These are phyloP conservation scores for Gallinago undulata DNA, from an alignment of 2,113 vertebrate species.

Conservation along the genomic window DNA sequence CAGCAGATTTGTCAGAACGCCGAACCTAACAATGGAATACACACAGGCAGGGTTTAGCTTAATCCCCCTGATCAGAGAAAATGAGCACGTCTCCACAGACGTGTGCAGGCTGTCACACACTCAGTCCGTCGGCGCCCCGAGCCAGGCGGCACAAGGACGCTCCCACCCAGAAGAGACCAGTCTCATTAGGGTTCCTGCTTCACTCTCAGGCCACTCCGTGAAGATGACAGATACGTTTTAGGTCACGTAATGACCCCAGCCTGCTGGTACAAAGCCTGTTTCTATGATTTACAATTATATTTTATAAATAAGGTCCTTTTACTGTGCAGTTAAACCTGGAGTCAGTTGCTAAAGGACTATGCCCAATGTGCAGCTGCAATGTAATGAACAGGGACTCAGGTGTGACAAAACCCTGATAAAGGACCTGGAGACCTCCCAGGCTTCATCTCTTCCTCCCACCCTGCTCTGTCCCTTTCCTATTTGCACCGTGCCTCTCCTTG, in stretches of 20 bases:
- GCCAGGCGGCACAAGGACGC: background rate
- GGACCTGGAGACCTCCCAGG: background rate
- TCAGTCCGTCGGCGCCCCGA: fast-evolving
- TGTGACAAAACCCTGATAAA: background rate
- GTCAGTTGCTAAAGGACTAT: background rate
- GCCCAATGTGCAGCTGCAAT: background rate
- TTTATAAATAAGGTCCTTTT: background rate
- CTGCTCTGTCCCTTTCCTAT: background rate
- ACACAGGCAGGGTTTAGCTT: background rate
- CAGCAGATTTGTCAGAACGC: background rate
- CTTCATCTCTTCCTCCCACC: background rate
- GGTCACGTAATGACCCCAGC: fast-evolving
- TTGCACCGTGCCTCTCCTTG: background rate
- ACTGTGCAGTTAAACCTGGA: background rate
- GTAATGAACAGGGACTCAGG: background rate
- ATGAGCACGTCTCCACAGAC: background rate
- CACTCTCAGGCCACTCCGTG: background rate
- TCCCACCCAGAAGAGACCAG: background rate
- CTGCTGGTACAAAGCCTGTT: background rate
- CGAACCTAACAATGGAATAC: background rate
- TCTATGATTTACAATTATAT: background rate
- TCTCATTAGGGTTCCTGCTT: background rate
- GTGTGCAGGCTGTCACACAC: background rate
- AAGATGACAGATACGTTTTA: background rate
- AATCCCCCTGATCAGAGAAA: background rate